phyloP scores from a whole-genome alignment of 2,888 invertebrate genomes.

The Xanthia icteritia region DNA sequence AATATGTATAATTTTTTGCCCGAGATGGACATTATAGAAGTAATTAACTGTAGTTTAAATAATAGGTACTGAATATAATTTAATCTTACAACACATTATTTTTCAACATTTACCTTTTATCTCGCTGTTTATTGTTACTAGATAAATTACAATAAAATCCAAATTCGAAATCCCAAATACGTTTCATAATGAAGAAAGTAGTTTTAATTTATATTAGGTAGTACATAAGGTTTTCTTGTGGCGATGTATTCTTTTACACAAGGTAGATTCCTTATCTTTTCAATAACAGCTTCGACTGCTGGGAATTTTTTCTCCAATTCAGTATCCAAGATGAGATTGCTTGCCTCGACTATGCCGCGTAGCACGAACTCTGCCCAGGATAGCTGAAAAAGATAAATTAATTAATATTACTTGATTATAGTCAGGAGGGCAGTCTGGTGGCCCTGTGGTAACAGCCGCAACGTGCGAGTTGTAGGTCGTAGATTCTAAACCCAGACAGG shows the following conservation, averaged over 20 bases:
- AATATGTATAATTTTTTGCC: background rate
- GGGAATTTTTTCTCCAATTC: conserved; percentile 81
- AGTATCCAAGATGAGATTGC: conserved; percentile 72
- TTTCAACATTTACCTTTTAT: background rate
- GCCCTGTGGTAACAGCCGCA: no score
- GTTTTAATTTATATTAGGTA: conserved; percentile 13
- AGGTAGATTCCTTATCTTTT: conserved; percentile 76
- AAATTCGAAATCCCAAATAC: background rate
- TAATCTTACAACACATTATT: background rate
- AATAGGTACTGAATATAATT: no score
- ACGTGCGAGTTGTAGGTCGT: no score
- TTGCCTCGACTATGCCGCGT: conserved; percentile 79
- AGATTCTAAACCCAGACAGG: no score
- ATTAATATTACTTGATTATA: background rate
- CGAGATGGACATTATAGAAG: background rate
- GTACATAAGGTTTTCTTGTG: conserved; percentile 63
- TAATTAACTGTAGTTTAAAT: no score
- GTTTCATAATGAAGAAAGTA: background rate
- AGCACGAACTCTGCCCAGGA: conserved; percentile 85
- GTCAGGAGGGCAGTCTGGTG: no score
- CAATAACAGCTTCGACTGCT: conserved; percentile 69
- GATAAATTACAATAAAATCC: background rate
- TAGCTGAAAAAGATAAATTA: conserved; percentile 70
- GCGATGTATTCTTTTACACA: conserved; percentile 83
- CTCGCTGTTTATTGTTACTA: background rate